Evolutionary conservation across 2,888 invertebrate species (phyloP).

Genomic region (Mayetiola destructor): DNA sequence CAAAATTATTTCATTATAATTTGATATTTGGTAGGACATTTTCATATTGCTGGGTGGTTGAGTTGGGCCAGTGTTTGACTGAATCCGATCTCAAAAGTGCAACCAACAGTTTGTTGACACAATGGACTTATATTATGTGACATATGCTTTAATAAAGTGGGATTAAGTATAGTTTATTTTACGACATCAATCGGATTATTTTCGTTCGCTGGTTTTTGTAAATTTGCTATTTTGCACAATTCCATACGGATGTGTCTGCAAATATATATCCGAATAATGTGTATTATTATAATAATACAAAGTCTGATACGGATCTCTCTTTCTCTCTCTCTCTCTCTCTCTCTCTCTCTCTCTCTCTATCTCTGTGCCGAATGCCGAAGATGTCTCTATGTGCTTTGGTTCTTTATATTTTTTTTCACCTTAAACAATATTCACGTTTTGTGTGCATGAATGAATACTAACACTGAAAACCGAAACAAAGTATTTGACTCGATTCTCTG

Average conservation of each 20-base stretch:
- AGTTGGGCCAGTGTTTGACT: too few relatives aligned
- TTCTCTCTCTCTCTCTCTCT: too few relatives aligned
- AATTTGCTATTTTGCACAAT: background rate
- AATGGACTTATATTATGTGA: conserved; percentile 8
- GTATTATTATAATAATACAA: background rate
- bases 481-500: too few relatives aligned
- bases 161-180: conserved; percentile 10
- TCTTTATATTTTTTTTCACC: too few relatives aligned
- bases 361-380: too few relatives aligned
- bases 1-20: background rate
- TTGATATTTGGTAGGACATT: background rate
- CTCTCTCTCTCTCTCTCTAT: too few relatives aligned
- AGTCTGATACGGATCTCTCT: background rate
- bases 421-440: too few relatives aligned
- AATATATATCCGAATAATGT: background rate
- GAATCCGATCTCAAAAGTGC: background rate
- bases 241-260: background rate
- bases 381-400: too few relatives aligned
- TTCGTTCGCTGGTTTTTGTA: conserved; percentile 3
- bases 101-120: conserved; percentile 7
- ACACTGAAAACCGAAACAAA: too few relatives aligned
- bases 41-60: background rate
- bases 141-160: conserved; percentile 13
- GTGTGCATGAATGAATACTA: too few relatives aligned
- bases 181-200: conserved; percentile 10